phyloP scores from a whole-genome alignment of 2,888 invertebrate species.

The Drosophila falleni region DNA sequence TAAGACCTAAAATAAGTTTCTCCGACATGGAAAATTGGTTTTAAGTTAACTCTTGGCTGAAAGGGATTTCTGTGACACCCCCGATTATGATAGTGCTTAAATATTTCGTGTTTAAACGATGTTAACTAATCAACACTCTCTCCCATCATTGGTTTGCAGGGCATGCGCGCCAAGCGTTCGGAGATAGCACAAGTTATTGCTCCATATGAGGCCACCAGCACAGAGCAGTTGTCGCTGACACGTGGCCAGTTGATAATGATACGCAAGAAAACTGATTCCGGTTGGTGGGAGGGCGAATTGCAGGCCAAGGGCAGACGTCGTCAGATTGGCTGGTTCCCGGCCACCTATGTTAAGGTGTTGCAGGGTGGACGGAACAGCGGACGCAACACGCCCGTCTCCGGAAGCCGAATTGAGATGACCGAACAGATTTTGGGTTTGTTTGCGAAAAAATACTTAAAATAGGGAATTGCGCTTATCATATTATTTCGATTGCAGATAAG shows the following conservation, averaged over 20 bases:
- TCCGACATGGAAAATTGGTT: too few species aligned
- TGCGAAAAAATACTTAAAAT: not conserved
- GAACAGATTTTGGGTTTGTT: constrained; percentile 84
- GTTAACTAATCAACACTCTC: constrained; percentile 14
- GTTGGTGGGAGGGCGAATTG: constrained; percentile 99
- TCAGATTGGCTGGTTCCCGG: constrained; percentile 99
- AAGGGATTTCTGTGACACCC: not conserved
- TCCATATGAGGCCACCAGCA: constrained; percentile 95
- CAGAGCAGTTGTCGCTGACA: constrained; percentile 95
- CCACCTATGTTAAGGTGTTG: constrained; percentile 96
- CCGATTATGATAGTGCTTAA: constrained; percentile 9
- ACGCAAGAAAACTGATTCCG: constrained; percentile 97
- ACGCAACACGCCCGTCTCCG: constrained; percentile 90
- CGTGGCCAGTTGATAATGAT: constrained; percentile 97
- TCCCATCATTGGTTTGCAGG: constrained; percentile 82
- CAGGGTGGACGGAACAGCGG: constrained; percentile 90
- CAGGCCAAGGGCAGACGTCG: constrained; percentile 96
- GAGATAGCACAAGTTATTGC: constrained; percentile 98
- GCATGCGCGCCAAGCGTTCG: constrained; percentile 90
- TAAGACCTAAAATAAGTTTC: too few species aligned
- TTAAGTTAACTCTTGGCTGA: not conserved
- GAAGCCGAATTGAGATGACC: constrained; percentile 88
- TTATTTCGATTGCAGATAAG: constrained; percentile 87
- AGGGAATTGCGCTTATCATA: not conserved
- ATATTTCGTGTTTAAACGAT: not conserved